A percentile compares a stretch with the other conserved stretches of the same genome.
phyloP scores from a whole-genome alignment of 64 coral and sea anemone species.

The Pachyseris speciosa region DNA sequence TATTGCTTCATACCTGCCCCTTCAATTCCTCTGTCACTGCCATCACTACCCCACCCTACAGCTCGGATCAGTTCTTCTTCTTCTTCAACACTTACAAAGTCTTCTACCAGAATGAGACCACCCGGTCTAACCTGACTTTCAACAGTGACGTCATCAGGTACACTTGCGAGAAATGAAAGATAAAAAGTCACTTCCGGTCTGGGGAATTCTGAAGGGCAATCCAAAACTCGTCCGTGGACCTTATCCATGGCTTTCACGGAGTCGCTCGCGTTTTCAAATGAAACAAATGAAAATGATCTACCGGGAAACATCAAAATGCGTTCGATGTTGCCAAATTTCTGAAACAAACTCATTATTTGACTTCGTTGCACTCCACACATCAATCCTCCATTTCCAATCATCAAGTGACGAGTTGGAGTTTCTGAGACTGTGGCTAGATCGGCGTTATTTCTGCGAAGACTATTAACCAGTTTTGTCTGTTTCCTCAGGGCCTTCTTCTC shows the following conservation, averaged over 20 bases:
- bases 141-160: conserved; percentile 54
- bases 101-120: conserved; percentile 80
- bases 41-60: conserved; percentile 62
- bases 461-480: conserved; percentile 75
- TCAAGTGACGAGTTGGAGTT: conserved; percentile 76
- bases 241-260: conserved; percentile 73
- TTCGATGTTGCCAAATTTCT: conserved; percentile 79
- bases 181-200: conserved; percentile 70
- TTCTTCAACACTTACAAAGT: conserved; percentile 81
- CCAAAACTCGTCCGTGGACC: conserved; percentile 74
- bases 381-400: conserved; percentile 95
- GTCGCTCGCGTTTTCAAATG: conserved; percentile 62
- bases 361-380: conserved; percentile 87
- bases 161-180: conserved; percentile 67
- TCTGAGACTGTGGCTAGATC: conserved; percentile 77
- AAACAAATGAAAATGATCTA: conserved; percentile 88
- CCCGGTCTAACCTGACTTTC: conserved; percentile 50
- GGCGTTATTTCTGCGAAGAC: conserved; percentile 67
- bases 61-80: conserved; percentile 73
- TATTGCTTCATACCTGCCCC: conserved; percentile 69
- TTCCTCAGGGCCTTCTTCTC: conserved; percentile 88
- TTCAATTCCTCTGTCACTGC: background rate
- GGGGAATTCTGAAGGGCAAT: conserved; percentile 64
- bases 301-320: conserved; percentile 88
- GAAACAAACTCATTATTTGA: conserved; percentile 75